These are phyloP conservation scores for Oasisia sp. DNA, from an alignment of 2,888 invertebrate genomes.

Conservation along the genomic window DNA sequence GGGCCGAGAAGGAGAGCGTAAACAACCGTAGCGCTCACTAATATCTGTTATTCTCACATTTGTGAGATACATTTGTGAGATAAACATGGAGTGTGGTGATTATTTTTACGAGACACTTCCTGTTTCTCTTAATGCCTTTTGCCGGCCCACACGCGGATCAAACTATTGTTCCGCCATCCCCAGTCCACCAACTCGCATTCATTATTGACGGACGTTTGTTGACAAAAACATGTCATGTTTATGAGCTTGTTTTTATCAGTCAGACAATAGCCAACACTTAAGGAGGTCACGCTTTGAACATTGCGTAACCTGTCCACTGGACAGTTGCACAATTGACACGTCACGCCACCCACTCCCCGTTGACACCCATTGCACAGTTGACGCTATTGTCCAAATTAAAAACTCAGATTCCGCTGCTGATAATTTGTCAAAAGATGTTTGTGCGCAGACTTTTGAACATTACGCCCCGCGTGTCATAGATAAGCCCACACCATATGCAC, in stretches of 20 bases:
- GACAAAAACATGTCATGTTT: not conserved
- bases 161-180: not conserved
- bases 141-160: not conserved
- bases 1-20: not conserved
- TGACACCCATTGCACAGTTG: not conserved
- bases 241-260: not conserved
- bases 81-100: not conserved
- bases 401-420: not conserved
- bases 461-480: not conserved
- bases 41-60: not conserved
- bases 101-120: not conserved
- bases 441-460: not conserved
- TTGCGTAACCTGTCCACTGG: not conserved
- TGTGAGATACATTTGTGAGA: not conserved
- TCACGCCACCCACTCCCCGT: not conserved
- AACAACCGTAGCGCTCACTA: not conserved
- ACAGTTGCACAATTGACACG: not conserved
- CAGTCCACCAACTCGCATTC: not conserved
- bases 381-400: not conserved
- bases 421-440: not conserved
- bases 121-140: not conserved
- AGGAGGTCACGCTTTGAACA: not conserved
- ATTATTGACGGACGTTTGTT: not conserved
- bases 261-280: not conserved
- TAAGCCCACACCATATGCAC: not conserved